phyloP scores from a whole-genome alignment of 2,797 vertebrate genomes.

The Synanceia verrucosa region DNA sequence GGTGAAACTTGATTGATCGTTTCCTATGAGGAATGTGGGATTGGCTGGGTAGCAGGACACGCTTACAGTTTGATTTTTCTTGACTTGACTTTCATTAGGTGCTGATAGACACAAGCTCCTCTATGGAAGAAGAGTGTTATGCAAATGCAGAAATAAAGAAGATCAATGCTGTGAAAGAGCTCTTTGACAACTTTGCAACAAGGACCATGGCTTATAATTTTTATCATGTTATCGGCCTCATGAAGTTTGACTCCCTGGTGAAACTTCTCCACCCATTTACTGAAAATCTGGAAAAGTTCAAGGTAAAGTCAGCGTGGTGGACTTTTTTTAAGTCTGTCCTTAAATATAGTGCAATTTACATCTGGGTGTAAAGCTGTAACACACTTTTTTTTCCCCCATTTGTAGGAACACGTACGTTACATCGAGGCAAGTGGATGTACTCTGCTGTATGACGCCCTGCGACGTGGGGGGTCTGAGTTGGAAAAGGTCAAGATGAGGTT shows the following conservation, averaged over 20 bases:
- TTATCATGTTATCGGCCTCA: conserved; percentile 68
- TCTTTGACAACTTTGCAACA: conserved; percentile 73
- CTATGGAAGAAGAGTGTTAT: conserved; percentile 69
- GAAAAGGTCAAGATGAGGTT: conserved; percentile 57
- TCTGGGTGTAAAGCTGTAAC: not conserved
- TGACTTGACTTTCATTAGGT: conserved; percentile 47
- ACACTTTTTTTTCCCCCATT: not conserved
- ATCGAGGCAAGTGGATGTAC: conserved; percentile 56
- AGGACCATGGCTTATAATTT: conserved; percentile 77
- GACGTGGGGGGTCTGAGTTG: conserved; percentile 50
- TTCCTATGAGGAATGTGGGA: not conserved
- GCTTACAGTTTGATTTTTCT: not conserved
- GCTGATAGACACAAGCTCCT: conserved; percentile 73
- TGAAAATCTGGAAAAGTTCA: conserved; percentile 76
- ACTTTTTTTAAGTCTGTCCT: not conserved
- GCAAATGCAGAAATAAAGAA: conserved; percentile 51
- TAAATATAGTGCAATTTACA: not conserved
- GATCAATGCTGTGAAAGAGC: conserved; percentile 72
- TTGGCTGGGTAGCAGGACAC: not conserved
- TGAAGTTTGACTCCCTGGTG: conserved; percentile 66
- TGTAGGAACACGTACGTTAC: conserved; percentile 51
- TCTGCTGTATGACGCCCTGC: conserved; percentile 68
- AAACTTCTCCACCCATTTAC: conserved; percentile 72
- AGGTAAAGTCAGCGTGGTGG: conserved; percentile 47
- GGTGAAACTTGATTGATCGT: conserved; percentile 32